Base-by-base conservation (phyloP, 2,888 invertebrate species). In the Ophonus ardosiacus region DNA sequence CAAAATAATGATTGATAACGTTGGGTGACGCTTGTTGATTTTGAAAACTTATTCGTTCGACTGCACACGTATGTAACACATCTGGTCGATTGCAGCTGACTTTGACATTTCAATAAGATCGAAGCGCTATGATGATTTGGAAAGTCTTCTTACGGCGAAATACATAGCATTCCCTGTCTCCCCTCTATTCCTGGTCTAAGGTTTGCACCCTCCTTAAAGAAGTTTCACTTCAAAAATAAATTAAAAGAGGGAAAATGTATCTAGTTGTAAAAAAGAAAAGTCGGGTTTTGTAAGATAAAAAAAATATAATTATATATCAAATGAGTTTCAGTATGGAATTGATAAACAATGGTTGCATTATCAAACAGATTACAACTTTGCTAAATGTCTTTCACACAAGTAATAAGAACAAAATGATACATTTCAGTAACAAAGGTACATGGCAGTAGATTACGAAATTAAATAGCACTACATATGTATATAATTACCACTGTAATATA, bases 371-470 rank as follows among this genome's bases (percentile, higher is more conserved):
- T 78, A 78, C 78, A 78, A 78, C 31, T 78, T 78, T 80, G 31
- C 61, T 61, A 61, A 40, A 61, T 61, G 59, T 61, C 61, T 80
- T 80, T 40, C 80, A 80, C 80, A 80, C 80, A 80, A 80, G 24
- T 80, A 61, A 80, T 63, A 80, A 61, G 80, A 80, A 80, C 80
- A 80, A 61, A 81, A 56, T 81, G 17, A 71, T 81, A 65, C 43
- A 57, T 65, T 65, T 65, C 61, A 51, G 51, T 81, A 81, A 81
- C 68, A 83, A 83, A 59, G 83, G 83, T 83, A 83, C 83, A 83
- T 83, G 83, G 83, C 83, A 83, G 83, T 83, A 83, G 68, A 76
- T 83, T 74, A 74, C 61, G 83, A 83, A 83, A 83, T 74, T 83
- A 74, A 83, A 83, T 59, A 83, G 74, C 61, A 76, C 71, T 74